Evolutionary conservation across 2,888 invertebrate genomes (phyloP).

Genomic region (Micoletzkya japonica): DNA sequence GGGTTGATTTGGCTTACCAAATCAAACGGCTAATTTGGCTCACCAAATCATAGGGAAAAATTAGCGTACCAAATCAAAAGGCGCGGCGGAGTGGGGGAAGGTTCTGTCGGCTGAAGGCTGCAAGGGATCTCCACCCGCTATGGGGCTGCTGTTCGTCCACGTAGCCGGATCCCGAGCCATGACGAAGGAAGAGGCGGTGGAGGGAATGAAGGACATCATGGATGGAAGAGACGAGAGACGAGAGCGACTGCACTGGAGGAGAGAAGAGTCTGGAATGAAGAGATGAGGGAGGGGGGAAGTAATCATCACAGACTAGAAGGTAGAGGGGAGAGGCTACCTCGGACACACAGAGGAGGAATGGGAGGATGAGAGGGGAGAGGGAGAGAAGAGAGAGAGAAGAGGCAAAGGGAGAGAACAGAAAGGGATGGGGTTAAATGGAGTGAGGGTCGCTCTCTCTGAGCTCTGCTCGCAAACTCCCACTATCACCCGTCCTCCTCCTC

Average conservation of each 20-base stretch:
- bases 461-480: neutral
- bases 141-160: constrained; percentile 28
- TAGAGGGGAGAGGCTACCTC: too few species aligned
- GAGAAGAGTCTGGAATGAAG: too few species aligned
- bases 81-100: neutral
- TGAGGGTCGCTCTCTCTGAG: neutral
- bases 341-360: neutral
- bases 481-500: neutral
- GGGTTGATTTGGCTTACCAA: too few species aligned
- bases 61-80: neutral
- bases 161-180: constrained; percentile 16
- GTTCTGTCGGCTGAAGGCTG: too few species aligned
- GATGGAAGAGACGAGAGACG: too few species aligned
- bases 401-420: neutral
- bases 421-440: neutral
- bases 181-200: neutral
- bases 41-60: neutral
- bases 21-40: too few species aligned
- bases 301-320: too few species aligned
- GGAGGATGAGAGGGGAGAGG: neutral
- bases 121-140: constrained; percentile 28
- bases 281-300: too few species aligned
- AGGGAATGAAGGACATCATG: constrained; percentile 26
- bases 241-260: too few species aligned
- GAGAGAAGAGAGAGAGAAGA: neutral